Evolutionary conservation across 2,888 invertebrate genomes (phyloP).

Genomic region (Acanthosepion lycidas): DNA sequence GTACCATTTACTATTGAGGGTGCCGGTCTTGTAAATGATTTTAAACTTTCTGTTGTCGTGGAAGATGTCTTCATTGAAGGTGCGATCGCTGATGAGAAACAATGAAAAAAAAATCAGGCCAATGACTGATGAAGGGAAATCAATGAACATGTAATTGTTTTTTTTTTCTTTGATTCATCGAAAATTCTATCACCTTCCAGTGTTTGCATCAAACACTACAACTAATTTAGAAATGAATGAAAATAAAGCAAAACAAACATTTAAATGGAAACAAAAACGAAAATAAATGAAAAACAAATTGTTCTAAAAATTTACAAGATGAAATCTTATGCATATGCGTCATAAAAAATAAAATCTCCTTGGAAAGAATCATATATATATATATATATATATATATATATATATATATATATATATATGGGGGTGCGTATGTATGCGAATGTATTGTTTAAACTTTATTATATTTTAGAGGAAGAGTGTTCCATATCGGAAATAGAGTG

Average conservation of each 20-base stretch:
- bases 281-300: neutral
- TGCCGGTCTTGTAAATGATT: conserved; percentile 13
- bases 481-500: too few relatives aligned
- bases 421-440: too few relatives aligned
- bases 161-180: neutral
- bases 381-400: too few relatives aligned
- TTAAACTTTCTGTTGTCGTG: conserved; percentile 9
- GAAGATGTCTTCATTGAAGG: conserved; percentile 17
- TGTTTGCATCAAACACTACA: neutral
- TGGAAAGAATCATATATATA: too few relatives aligned
- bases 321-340: too few relatives aligned
- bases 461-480: too few relatives aligned
- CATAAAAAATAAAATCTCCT: too few relatives aligned
- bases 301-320: neutral
- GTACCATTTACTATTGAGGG: conserved; percentile 33
- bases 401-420: too few relatives aligned
- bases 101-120: neutral
- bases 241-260: neutral
- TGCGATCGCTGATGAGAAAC: conserved; percentile 2
- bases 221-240: neutral
- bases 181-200: neutral
- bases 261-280: neutral
- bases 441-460: too few relatives aligned
- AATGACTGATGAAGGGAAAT: conserved; percentile 10
- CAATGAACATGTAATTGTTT: neutral